phyloP scores from a whole-genome alignment of 2,113 vertebrate genomes.

The Donacobius atricapilla region DNA sequence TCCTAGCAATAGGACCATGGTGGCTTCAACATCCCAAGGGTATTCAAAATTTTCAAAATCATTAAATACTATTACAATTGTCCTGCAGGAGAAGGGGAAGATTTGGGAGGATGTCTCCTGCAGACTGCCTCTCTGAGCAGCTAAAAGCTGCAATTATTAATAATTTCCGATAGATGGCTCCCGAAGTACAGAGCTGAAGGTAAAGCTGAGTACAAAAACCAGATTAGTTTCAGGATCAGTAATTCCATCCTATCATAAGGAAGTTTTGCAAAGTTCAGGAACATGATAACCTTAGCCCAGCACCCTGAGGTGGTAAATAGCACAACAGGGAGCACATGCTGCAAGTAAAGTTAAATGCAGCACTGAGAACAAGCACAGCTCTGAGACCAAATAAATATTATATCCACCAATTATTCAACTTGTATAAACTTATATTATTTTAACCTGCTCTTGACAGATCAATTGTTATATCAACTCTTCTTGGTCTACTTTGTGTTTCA shows the following conservation, averaged over 20 bases:
- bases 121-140: accelerated
- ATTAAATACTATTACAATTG: neutral
- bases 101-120: neutral
- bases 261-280: neutral
- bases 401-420: neutral
- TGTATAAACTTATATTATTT: neutral
- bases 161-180: neutral
- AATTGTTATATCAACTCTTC: neutral
- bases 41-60: neutral
- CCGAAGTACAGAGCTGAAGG: neutral
- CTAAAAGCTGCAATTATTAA: neutral
- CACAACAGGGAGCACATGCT: neutral
- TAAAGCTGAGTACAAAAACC: neutral
- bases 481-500: neutral
- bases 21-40: neutral
- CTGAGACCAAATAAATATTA: neutral
- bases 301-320: neutral
- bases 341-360: neutral
- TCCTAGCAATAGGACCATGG: neutral
- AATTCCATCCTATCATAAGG: neutral
- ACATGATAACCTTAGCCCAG: neutral
- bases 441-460: neutral
- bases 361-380: neutral
- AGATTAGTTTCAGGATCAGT: neutral
- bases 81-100: neutral